phyloP scores from a whole-genome alignment of 2,113 vertebrate species.

The Cisticola juncidis region DNA sequence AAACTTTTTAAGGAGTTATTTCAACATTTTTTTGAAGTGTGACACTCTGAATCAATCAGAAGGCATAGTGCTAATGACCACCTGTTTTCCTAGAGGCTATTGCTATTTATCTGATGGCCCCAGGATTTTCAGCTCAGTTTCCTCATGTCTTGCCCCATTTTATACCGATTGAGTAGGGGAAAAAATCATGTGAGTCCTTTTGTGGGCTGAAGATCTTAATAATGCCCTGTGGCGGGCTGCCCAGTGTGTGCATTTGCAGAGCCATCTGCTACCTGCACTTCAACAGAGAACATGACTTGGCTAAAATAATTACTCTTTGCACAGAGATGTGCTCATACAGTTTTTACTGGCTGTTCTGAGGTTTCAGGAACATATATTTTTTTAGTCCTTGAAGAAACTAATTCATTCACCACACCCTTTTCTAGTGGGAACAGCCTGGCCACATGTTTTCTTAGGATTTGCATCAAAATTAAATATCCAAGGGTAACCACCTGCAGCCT shows the following conservation, averaged over 20 bases:
- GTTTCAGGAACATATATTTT: background rate
- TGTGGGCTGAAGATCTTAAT: background rate
- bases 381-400: background rate
- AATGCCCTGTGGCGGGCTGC: background rate
- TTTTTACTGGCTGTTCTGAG: background rate
- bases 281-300: background rate
- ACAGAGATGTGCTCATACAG: background rate
- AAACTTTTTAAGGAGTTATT: background rate
- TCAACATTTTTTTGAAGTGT: background rate
- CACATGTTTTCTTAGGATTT: background rate
- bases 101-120: background rate
- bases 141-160: background rate
- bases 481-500: background rate
- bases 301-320: background rate
- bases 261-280: conserved; percentile 1
- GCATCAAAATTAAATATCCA: background rate
- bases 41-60: background rate
- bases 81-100: background rate
- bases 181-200: background rate
- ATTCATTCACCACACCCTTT: background rate
- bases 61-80: background rate
- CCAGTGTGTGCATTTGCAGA: background rate
- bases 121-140: background rate
- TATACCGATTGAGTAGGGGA: background rate
- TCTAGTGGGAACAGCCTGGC: background rate